Evolutionary conservation across 2,797 vertebrate species (phyloP).

Genomic region (Aphelocoma californica): DNA sequence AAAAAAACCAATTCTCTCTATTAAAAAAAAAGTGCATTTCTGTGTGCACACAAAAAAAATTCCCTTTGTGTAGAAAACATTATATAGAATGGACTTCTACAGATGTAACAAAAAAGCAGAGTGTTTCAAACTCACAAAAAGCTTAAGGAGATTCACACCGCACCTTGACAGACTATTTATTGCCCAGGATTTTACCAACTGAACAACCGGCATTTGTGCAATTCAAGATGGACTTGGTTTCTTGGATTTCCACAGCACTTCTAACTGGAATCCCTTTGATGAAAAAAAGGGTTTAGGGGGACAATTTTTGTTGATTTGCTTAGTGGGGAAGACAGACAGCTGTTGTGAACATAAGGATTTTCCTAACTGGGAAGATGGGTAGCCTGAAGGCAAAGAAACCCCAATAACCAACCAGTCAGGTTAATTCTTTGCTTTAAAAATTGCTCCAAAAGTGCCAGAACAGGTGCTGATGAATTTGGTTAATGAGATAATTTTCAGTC

Average conservation of each 20-base stretch:
- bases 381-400: neutral
- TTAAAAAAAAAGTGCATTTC: neutral
- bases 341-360: neutral
- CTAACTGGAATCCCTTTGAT: neutral
- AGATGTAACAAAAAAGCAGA: neutral
- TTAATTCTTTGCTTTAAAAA: neutral
- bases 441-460: neutral
- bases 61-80: neutral
- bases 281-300: accelerated
- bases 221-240: neutral
- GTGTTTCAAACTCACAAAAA: neutral
- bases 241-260: neutral
- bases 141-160: neutral
- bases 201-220: neutral
- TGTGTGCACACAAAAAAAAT: neutral
- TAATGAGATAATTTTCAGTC: neutral
- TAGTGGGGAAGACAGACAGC: neutral
- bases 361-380: neutral
- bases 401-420: neutral
- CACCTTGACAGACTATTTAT: neutral
- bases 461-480: neutral
- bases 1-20: neutral
- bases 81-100: neutral
- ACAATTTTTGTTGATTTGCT: neutral
- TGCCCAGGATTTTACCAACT: neutral